A percentile compares a stretch with the other conserved stretches of the same genome.
phyloP scores from a whole-genome alignment of 1,140 invertebrate genomes.

The Forficula auricularia region DNA sequence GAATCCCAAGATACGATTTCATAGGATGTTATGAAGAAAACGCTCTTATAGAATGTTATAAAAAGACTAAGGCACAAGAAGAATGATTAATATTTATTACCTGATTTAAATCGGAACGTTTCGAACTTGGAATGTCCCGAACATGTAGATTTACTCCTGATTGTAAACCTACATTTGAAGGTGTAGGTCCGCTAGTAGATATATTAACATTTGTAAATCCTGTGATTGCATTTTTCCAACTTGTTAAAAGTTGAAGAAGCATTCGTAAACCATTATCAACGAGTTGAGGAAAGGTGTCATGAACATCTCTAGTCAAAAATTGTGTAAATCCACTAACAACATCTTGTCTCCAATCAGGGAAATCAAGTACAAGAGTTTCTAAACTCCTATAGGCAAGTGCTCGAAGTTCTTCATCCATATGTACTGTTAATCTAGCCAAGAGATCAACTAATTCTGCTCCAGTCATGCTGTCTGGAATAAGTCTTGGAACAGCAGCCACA shows the following conservation, averaged over 20 bases:
- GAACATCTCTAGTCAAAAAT: conserved; percentile 83
- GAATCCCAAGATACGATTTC: too few relatives aligned
- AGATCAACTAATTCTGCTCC: conserved; percentile 85
- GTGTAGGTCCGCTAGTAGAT: too few relatives aligned
- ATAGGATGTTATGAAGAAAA: too few relatives aligned
- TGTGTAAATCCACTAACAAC: conserved; percentile 85
- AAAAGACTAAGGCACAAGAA: too few relatives aligned
- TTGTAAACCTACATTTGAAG: too few relatives aligned
- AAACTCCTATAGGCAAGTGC: conserved; percentile 87
- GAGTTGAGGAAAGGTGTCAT: conserved; percentile 72
- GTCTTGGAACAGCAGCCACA: conserved; percentile 89
- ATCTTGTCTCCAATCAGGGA: conserved; percentile 92
- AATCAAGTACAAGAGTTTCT: conserved; percentile 88
- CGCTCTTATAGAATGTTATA: too few relatives aligned
- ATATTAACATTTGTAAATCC: too few relatives aligned
- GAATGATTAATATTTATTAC: too few relatives aligned
- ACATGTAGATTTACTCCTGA: too few relatives aligned
- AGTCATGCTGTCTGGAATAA: conserved; percentile 95
- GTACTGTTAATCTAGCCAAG: conserved; percentile 74
- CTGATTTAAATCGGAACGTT: too few relatives aligned
- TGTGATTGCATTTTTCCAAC: conserved; percentile 71
- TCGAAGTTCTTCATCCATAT: conserved; percentile 80
- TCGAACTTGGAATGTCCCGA: too few relatives aligned
- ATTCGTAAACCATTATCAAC: conserved; percentile 89
- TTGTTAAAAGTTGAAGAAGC: conserved; percentile 76